Percentiles rank a stretch among this genome's conserved stretches.
Conservation (phyloP, 2,888 invertebrate genomes). For the Matsumyia berberina region DNA sequence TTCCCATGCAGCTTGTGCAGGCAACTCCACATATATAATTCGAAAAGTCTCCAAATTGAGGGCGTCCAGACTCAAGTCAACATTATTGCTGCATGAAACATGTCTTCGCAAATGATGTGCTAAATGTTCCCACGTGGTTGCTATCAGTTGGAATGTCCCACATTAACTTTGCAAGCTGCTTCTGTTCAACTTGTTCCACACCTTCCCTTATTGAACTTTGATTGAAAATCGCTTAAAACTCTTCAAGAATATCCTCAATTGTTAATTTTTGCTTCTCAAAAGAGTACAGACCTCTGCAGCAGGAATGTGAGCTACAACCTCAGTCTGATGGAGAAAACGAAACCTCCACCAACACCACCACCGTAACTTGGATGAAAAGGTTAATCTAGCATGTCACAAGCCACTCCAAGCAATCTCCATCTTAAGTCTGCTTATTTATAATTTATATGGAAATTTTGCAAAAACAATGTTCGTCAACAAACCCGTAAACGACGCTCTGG, state of each 20-base stretch:
- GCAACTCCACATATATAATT: too few relatives aligned
- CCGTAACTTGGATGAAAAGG: conserved; percentile 26
- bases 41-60: too few relatives aligned
- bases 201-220: neutral
- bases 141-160: too few relatives aligned
- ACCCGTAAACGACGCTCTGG: conserved; percentile 26
- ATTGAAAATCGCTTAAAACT: too few relatives aligned
- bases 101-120: too few relatives aligned
- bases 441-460: conserved; percentile 67
- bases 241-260: neutral
- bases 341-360: conserved; percentile 7
- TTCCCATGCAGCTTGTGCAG: too few relatives aligned
- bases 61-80: too few relatives aligned
- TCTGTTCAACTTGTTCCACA: too few relatives aligned
- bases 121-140: too few relatives aligned
- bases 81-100: too few relatives aligned
- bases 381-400: conserved; percentile 65
- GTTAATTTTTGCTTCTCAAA: conserved; percentile 17
- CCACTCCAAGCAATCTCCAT: conserved; percentile 61
- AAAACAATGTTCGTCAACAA: conserved; percentile 52
- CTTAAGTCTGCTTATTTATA: conserved; percentile 66
- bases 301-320: conserved; percentile 11
- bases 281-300: conserved; percentile 20
- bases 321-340: neutral
- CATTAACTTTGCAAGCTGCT: too few relatives aligned